A percentile compares a stretch with the other conserved stretches of the same genome.
These are phyloP conservation scores for Cottus gobio DNA, from an alignment of 2,113 vertebrate species.

Conservation along the genomic window DNA sequence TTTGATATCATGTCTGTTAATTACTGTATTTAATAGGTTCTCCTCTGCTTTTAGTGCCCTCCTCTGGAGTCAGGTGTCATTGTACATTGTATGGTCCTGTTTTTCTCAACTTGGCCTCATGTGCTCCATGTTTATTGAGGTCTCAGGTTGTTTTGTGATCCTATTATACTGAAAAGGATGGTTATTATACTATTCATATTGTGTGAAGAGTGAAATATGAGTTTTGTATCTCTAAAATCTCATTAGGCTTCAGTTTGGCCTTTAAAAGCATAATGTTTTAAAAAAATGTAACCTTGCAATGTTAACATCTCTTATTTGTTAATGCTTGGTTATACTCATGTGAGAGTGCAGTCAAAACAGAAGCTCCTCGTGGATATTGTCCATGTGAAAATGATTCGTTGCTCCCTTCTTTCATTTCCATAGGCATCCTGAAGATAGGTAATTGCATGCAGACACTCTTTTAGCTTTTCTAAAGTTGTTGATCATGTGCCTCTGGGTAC, in stretches of 20 bases:
- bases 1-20: background rate
- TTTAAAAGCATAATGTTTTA: background rate
- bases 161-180: background rate
- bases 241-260: background rate
- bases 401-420: conserved; percentile 45
- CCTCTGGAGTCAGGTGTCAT: conserved; percentile 51
- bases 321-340: background rate
- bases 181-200: background rate
- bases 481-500: background rate
- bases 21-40: background rate
- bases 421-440: background rate
- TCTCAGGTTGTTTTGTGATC: background rate
- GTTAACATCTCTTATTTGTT: background rate
- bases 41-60: conserved; percentile 51
- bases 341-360: conserved; percentile 13
- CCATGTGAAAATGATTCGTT: conserved; percentile 20
- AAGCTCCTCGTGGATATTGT: conserved; percentile 9
- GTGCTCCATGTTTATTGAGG: background rate
- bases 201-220: background rate
- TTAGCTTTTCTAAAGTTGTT: conserved; percentile 10
- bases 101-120: background rate
- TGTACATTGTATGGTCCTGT: conserved; percentile 7
- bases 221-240: background rate
- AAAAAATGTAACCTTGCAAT: background rate
- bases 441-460: background rate